A percentile compares a stretch with the other conserved stretches of the same genome.
Conservation (phyloP, 2,797 vertebrate species). For the Siniperca scherzeri region DNA sequence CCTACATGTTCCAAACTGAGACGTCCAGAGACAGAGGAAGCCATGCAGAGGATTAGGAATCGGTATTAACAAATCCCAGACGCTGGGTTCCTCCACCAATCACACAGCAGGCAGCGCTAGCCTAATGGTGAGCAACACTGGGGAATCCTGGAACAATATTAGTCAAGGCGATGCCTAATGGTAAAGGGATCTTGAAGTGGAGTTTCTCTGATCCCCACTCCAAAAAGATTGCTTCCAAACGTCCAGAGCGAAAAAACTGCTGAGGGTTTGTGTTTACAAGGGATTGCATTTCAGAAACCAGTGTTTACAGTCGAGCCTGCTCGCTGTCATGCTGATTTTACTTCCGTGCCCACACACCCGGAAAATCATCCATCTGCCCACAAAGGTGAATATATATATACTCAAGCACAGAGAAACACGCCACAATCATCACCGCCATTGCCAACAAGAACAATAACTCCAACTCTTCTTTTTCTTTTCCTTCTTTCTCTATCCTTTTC, state of each 20-base stretch:
- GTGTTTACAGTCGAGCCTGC: slow-evolving; percentile 69
- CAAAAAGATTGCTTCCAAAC: slow-evolving; percentile 59
- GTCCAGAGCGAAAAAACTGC: slow-evolving; percentile 31
- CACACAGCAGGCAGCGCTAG: slow-evolving; percentile 58
- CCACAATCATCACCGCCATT: slow-evolving; percentile 37
- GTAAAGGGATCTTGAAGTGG: slow-evolving; percentile 62
- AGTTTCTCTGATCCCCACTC: slow-evolving; percentile 62
- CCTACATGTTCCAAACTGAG: slow-evolving; percentile 81
- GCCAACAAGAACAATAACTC: slow-evolving; percentile 37
- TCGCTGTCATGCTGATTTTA: slow-evolving; percentile 75
- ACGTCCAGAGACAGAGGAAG: slow-evolving; percentile 68
- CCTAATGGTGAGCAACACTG: slow-evolving; percentile 66
- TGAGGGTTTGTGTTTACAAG: slow-evolving; percentile 54
- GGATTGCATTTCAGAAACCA: slow-evolving; percentile 68
- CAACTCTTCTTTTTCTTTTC: slow-evolving; percentile 13
- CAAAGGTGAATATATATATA: slow-evolving; percentile 60
- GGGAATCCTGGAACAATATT: slow-evolving; percentile 79
- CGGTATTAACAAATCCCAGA: slow-evolving; percentile 77
- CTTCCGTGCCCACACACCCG: slow-evolving; percentile 60
- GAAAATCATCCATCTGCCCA: slow-evolving; percentile 63
- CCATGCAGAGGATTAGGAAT: slow-evolving; percentile 76
- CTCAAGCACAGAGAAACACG: slow-evolving; percentile 38
- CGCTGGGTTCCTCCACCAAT: slow-evolving; percentile 64
- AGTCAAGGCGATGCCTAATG: slow-evolving; percentile 69
- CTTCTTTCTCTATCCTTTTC: slow-evolving; percentile 3